These are phyloP conservation scores for Pocillopora damicornis DNA, from an alignment of 64 coral and sea anemone species.

Conservation along the genomic window DNA sequence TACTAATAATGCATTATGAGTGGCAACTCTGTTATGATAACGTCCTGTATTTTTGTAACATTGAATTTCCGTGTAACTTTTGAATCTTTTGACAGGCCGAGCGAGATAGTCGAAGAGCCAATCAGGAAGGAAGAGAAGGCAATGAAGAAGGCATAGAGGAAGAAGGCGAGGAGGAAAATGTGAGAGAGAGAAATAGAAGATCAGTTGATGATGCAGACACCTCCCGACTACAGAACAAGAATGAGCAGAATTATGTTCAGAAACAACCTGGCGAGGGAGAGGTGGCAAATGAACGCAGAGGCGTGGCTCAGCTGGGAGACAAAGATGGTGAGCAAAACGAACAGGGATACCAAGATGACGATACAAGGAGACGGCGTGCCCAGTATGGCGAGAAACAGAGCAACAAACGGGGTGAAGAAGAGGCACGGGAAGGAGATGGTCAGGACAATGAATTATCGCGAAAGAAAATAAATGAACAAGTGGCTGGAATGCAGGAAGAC, in stretches of 20 bases:
- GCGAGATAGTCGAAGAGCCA: background rate
- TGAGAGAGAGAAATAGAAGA: background rate
- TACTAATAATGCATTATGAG: too few relatives aligned
- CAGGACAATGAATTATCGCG: conserved; percentile 14
- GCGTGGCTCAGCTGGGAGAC: background rate
- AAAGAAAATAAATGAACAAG: conserved; percentile 14
- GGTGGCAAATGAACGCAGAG: background rate
- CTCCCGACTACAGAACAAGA: background rate
- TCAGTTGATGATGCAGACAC: background rate
- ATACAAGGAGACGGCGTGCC: background rate
- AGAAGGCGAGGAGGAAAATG: background rate
- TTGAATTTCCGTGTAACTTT: too few relatives aligned
- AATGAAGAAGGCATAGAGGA: background rate
- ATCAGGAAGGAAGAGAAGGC: background rate
- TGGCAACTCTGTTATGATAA: too few relatives aligned
- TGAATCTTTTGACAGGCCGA: background rate
- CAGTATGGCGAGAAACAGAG: background rate
- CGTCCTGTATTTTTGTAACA: too few relatives aligned
- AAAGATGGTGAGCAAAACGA: background rate
- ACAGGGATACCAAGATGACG: background rate
- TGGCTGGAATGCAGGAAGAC: conserved; percentile 7
- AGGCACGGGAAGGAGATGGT: background rate
- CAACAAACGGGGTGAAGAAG: background rate
- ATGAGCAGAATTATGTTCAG: background rate
- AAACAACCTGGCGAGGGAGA: background rate